phyloP scores from a whole-genome alignment of 2,113 vertebrate species.

The Toxotes jaculatrix region DNA sequence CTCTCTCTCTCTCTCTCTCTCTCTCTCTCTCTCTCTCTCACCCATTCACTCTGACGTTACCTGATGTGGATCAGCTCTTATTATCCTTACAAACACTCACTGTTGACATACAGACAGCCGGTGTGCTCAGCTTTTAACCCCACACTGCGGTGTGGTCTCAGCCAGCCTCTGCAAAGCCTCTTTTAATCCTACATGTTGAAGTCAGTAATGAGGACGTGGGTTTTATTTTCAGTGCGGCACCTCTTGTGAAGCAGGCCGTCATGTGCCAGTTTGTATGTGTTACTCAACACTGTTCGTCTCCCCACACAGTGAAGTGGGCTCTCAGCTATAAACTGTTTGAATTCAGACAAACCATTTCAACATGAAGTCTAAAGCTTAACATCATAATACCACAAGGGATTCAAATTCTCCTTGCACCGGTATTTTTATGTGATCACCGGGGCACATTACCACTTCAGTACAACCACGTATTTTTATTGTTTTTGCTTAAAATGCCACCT shows the following conservation, averaged over 20 bases:
- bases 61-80: conserved; percentile 19
- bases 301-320: conserved; percentile 37
- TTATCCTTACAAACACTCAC: conserved; percentile 31
- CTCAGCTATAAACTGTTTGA: conserved; percentile 26
- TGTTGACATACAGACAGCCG: conserved; percentile 29
- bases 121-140: conserved; percentile 50
- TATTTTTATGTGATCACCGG: background rate
- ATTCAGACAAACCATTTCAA: conserved; percentile 14
- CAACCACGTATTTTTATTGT: conserved; percentile 5
- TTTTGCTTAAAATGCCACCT: conserved; percentile 39
- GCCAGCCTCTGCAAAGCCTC: conserved; percentile 48
- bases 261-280: conserved; percentile 39
- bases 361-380: conserved; percentile 1
- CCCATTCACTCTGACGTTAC: background rate
- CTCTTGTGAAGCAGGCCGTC: conserved; percentile 45
- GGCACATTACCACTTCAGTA: conserved; percentile 7
- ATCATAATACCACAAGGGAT: conserved; percentile 7
- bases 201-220: conserved; percentile 59
- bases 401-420: background rate
- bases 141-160: conserved; percentile 27
- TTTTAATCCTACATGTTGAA: conserved; percentile 56
- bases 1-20: too few relatives aligned
- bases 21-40: background rate
- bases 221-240: conserved; percentile 35
- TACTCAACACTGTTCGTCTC: conserved; percentile 37